Percentiles rank a stretch among this genome's conserved stretches.
Evolutionary conservation across 2,797 vertebrate species (phyloP).

Genomic region (Buphagus erythrorhynchus): DNA sequence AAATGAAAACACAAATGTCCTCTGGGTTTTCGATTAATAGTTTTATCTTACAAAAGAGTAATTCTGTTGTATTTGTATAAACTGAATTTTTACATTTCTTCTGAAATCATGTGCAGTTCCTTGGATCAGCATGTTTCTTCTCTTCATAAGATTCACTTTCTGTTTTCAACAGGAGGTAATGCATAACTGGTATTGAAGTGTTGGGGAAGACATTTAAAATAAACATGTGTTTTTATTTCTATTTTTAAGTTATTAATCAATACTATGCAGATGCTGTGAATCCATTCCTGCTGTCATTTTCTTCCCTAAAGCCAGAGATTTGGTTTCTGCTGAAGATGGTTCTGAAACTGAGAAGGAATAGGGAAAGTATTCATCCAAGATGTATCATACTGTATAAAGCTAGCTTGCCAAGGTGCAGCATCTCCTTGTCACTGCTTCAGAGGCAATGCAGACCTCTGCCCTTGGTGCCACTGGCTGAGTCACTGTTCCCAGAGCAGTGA

Average conservation of each 20-base stretch:
- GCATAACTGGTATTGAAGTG: neutral
- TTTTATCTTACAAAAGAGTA: neutral
- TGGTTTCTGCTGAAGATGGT: neutral
- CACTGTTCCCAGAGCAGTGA: neutral
- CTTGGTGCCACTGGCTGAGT: neutral
- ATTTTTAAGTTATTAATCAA: neutral
- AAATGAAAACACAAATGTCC: neutral
- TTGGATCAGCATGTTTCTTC: neutral
- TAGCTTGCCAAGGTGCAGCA: neutral
- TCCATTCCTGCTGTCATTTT: neutral
- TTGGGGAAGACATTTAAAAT: neutral
- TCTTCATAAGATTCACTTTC: neutral
- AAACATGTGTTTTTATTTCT: neutral
- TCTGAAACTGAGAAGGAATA: neutral
- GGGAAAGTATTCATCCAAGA: neutral
- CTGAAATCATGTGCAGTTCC: neutral
- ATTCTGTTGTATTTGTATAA: neutral
- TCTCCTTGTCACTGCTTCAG: neutral
- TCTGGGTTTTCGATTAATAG: neutral
- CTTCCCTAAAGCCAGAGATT: neutral
- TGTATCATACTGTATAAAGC: neutral
- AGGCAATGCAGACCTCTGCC: neutral
- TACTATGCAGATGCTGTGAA: neutral
- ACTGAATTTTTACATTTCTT: neutral
- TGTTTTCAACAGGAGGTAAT: neutral